Base-by-base conservation (phyloP, 1,140 invertebrate genomes). In the Melipona quadrifasciata region DNA sequence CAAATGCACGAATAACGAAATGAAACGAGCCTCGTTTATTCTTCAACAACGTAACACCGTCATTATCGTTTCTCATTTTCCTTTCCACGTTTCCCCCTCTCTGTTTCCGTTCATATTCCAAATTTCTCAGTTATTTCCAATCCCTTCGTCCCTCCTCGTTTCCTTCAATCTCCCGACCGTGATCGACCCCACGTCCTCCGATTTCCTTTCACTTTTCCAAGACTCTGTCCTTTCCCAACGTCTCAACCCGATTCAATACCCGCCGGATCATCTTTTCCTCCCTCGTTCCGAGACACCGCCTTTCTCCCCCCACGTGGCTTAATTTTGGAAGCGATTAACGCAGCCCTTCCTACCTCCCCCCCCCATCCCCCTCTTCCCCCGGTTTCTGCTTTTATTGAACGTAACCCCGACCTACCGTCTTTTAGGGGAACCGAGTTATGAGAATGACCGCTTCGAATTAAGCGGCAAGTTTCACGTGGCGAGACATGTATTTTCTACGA, bases 401-500 rank as follows among this genome's bases (percentile, higher is more conserved):
- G 58, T 27, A 76, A 76, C 55, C 57, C 17, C 58, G 72, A 74
- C 72, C 72, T 74, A 74, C 72, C 71, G 12, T 55, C 51, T 74
- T 31, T 74, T 31, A 74, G 19, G 27, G 16, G 72, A 74, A 31
- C 27, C 51, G 12, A 74, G 51, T 74, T 74, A 74, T 31, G 51
- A 31, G 27, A 31, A 55, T 16, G 47, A 74, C 27, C 51, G 24
- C 12, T 31, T 34, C 24, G 10, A 10, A 74, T 55, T n/a, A 17
- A 74, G 17, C 17, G 2, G n/a, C 27, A 53, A 55, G 21, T n/a
- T 47, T 47, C 19, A 47, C 21, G 5, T 16, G 21, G 14, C 34
- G 21, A 8, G 1, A 0, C 14, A 1, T 61, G 16, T 72, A 47
- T 72, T 17, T 67, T 19, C 14, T n/a, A 27, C n/a, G 61, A 17